These are phyloP conservation scores for Guaruba guarouba DNA, from an alignment of 2,113 vertebrate species.

Conservation along the genomic window DNA sequence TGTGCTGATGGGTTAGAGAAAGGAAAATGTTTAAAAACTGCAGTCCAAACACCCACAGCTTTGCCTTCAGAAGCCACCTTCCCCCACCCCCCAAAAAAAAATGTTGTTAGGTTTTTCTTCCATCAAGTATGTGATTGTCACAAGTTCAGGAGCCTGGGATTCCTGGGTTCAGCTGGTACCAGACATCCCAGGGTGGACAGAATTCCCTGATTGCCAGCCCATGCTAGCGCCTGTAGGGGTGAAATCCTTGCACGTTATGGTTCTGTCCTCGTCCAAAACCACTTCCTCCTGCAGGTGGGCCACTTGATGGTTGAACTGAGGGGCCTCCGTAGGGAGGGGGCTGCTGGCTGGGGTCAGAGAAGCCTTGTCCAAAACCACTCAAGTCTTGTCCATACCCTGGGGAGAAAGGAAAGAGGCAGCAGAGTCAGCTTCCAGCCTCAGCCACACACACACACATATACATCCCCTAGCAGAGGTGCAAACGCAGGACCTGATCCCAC, in stretches of 20 bases:
- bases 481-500: accelerated
- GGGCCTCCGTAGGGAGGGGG: slow-evolving; percentile 87
- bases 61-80: slow-evolving; percentile 71
- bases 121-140: slow-evolving; percentile 84
- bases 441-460: accelerated
- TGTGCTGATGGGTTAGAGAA: slow-evolving; percentile 98
- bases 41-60: slow-evolving; percentile 89
- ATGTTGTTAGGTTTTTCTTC: slow-evolving; percentile 76
- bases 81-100: slow-evolving; percentile 10
- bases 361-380: slow-evolving; percentile 93
- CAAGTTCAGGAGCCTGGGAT: slow-evolving; percentile 80
- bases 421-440: not conserved
- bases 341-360: slow-evolving; percentile 93
- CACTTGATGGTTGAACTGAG: slow-evolving; percentile 85
- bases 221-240: slow-evolving; percentile 94
- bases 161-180: slow-evolving; percentile 71
- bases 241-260: slow-evolving; percentile 98
- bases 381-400: slow-evolving; percentile 97
- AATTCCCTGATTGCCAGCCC: slow-evolving; percentile 81
- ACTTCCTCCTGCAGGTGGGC: slow-evolving; percentile 83
- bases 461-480: not conserved
- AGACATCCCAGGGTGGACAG: slow-evolving; percentile 75
- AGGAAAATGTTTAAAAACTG: slow-evolving; percentile 92
- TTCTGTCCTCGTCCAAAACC: slow-evolving; percentile 95
- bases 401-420: not conserved